Percentiles rank a stretch among this genome's conserved stretches.
phyloP scores from a whole-genome alignment of 2,888 invertebrate genomes.

The Phytoseiulus persimilis region DNA sequence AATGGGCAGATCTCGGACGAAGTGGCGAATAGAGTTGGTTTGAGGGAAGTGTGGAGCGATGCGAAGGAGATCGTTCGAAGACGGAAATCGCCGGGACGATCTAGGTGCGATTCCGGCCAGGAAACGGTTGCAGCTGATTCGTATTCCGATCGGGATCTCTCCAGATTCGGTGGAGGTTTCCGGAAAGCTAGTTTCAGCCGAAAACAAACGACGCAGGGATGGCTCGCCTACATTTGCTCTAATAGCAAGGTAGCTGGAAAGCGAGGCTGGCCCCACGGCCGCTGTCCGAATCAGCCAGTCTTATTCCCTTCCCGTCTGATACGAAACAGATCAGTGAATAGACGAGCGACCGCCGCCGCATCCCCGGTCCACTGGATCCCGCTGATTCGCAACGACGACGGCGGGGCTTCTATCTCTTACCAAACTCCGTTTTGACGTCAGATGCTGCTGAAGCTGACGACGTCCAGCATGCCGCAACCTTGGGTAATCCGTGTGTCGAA shows the following conservation, averaged over 20 bases:
- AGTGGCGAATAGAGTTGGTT: too few relatives aligned
- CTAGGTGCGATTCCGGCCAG: neutral
- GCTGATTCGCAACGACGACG: neutral
- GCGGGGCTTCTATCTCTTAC: neutral
- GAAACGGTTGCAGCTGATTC: neutral
- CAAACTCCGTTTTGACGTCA: neutral
- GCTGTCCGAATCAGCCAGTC: neutral
- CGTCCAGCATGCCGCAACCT: constrained; percentile 5
- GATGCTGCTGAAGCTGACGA: neutral
- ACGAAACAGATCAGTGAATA: neutral
- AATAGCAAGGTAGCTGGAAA: neutral
- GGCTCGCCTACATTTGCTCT: neutral
- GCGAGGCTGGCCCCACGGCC: neutral
- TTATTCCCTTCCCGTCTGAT: neutral
- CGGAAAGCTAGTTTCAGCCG: too few relatives aligned
- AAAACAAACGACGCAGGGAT: neutral
- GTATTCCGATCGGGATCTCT: too few relatives aligned
- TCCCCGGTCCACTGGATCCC: neutral
- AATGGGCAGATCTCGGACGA: too few relatives aligned
- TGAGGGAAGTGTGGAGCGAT: too few relatives aligned
- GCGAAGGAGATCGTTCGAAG: neutral
- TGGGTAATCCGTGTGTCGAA: neutral
- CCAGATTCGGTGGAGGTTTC: too few relatives aligned
- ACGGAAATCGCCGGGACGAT: neutral
- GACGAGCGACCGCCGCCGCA: neutral